phyloP scores from a whole-genome alignment of 2,888 invertebrate species.

The Xylota segnis region DNA sequence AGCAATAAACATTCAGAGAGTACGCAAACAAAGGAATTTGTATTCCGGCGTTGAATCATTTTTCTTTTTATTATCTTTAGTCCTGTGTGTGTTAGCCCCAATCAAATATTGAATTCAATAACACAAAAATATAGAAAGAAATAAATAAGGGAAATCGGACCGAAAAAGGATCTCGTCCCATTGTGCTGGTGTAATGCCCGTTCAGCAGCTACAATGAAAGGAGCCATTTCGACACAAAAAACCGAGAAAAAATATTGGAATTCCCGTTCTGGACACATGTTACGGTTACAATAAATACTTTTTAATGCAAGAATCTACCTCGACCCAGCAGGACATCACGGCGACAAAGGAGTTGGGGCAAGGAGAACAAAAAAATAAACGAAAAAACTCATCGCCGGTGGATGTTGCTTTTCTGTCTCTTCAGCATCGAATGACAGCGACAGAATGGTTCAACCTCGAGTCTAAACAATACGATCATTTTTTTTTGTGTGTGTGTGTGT shows the following conservation, averaged over 20 bases:
- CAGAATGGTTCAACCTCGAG: conserved; percentile 44
- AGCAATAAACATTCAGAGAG: conserved; percentile 63
- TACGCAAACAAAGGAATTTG: conserved; percentile 63
- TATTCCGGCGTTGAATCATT: conserved; percentile 53
- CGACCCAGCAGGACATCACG: conserved; percentile 55
- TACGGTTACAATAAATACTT: conserved; percentile 68
- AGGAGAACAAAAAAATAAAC: neutral
- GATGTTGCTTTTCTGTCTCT: conserved; percentile 22
- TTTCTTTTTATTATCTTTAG: neutral
- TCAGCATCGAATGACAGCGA: conserved; percentile 44
- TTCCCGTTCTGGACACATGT: conserved; percentile 68
- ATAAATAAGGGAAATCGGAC: conserved; percentile 40
- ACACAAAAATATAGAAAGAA: conserved; percentile 29
- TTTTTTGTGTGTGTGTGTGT: conserved; percentile 44
- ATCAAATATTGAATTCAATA: conserved; percentile 72
- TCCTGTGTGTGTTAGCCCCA: conserved; percentile 59
- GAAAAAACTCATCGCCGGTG: conserved; percentile 18
- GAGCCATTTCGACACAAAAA: conserved; percentile 26
- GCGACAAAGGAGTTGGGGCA: conserved; percentile 34
- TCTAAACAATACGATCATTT: conserved; percentile 57
- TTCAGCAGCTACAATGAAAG: conserved; percentile 55
- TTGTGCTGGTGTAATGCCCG: conserved; percentile 45
- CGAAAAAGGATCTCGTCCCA: conserved; percentile 32
- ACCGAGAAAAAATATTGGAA: conserved; percentile 60
- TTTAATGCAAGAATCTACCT: conserved; percentile 56